phyloP scores from a whole-genome alignment of 2,797 vertebrate species.

The Enoplosus armatus region DNA sequence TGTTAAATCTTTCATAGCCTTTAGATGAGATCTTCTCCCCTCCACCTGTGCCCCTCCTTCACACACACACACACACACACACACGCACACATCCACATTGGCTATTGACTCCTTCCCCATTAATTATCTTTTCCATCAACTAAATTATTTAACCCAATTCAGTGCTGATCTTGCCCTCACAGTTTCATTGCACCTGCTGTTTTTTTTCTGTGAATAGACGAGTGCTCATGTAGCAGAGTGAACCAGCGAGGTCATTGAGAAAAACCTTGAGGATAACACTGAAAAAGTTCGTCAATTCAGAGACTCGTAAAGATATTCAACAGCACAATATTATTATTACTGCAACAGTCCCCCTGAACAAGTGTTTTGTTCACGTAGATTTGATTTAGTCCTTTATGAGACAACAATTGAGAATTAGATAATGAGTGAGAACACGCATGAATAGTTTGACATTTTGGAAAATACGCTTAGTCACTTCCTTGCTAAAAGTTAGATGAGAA shows the following conservation, averaged over 20 bases:
- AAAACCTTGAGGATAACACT: slow-evolving; percentile 48
- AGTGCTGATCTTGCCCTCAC: slow-evolving; percentile 68
- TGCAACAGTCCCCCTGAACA: neutral
- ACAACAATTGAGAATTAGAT: neutral
- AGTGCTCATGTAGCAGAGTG: slow-evolving; percentile 43
- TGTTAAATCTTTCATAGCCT: slow-evolving; percentile 85
- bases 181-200: slow-evolving; percentile 57
- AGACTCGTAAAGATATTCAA: neutral
- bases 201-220: slow-evolving; percentile 54
- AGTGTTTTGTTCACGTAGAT: neutral
- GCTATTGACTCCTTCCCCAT: slow-evolving; percentile 80
- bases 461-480: neutral
- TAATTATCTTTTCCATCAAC: slow-evolving; percentile 85
- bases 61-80: slow-evolving; percentile 49
- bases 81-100: slow-evolving; percentile 56
- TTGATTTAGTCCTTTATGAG: neutral
- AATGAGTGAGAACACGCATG: neutral
- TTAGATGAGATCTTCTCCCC: slow-evolving; percentile 83
- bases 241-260: slow-evolving; percentile 47
- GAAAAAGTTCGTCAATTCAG: slow-evolving; percentile 31
- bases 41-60: slow-evolving; percentile 79
- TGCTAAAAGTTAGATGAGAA: neutral
- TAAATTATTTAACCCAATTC: slow-evolving; percentile 86
- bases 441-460: neutral
- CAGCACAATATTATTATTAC: neutral